Evolutionary conservation across 2,113 vertebrate species (phyloP).

Genomic region (Silurus glanis): DNA sequence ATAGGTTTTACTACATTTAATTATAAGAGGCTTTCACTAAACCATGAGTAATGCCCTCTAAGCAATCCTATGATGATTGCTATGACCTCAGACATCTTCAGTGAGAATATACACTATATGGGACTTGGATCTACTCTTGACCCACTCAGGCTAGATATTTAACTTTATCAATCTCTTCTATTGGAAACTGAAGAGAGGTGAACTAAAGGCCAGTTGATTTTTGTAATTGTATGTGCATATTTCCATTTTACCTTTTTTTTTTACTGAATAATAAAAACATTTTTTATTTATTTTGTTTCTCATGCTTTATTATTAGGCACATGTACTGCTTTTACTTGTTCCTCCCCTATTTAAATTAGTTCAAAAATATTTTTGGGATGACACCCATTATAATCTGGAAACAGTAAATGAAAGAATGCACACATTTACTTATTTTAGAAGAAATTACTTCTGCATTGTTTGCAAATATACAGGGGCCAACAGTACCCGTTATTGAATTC

Average conservation of each 20-base stretch:
- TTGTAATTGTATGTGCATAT: too few relatives aligned
- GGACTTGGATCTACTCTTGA: too few relatives aligned
- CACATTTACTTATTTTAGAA: neutral
- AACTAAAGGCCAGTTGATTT: too few relatives aligned
- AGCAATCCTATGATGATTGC: neutral
- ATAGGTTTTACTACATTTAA: neutral
- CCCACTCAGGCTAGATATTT: neutral
- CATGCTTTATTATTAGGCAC: neutral
- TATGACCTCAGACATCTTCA: neutral
- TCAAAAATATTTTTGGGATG: neutral
- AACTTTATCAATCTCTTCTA: neutral
- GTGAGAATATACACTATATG: neutral
- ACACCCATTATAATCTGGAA: neutral
- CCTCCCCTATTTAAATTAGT: neutral
- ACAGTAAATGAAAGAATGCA: neutral
- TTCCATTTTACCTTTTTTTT: neutral
- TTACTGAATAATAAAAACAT: neutral
- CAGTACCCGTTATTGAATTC: neutral
- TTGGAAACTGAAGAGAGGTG: neutral
- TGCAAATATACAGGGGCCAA: neutral
- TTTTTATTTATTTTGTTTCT: neutral
- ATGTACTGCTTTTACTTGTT: neutral
- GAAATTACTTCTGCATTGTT: neutral
- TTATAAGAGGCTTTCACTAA: neutral
- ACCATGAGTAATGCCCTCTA: neutral